A percentile compares a stretch with the other conserved stretches of the same genome.
Conservation (phyloP, 1,140 invertebrate genomes). For the Camponotus pennsylvanicus region DNA sequence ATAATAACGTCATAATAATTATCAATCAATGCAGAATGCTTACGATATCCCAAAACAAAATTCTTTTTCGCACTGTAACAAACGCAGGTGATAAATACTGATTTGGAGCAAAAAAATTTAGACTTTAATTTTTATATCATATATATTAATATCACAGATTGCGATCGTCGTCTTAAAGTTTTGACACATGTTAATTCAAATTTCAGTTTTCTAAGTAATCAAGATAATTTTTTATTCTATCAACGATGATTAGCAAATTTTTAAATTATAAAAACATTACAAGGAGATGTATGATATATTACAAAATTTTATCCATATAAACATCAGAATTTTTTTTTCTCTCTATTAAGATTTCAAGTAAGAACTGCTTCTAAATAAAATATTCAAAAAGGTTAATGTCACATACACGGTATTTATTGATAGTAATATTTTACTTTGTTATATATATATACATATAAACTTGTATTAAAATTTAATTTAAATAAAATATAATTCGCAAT, state of each 20-base stretch:
- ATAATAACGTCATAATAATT: no score
- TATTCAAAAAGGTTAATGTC: slow-evolving; percentile 25
- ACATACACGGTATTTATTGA: not conserved
- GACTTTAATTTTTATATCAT: no score
- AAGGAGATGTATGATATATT: not conserved
- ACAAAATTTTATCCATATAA: slow-evolving; percentile 3
- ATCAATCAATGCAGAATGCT: no score
- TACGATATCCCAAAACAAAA: no score
- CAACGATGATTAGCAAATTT: not conserved
- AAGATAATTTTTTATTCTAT: not conserved
- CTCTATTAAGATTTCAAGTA: not conserved
- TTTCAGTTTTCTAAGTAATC: not conserved
- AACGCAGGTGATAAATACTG: no score
- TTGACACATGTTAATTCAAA: not conserved
- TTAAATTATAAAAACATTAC: not conserved
- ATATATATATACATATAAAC: not conserved
- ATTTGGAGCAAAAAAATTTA: no score
- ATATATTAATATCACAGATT: not conserved
- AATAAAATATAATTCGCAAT: not conserved
- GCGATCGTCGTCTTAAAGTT: slow-evolving; percentile 36
- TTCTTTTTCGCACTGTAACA: no score
- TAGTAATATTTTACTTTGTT: not conserved
- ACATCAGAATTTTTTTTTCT: not conserved
- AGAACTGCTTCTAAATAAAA: not conserved
- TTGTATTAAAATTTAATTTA: not conserved